Base-by-base conservation (phyloP, 2,113 vertebrate genomes). In the Daphoenositta chrysoptera region DNA sequence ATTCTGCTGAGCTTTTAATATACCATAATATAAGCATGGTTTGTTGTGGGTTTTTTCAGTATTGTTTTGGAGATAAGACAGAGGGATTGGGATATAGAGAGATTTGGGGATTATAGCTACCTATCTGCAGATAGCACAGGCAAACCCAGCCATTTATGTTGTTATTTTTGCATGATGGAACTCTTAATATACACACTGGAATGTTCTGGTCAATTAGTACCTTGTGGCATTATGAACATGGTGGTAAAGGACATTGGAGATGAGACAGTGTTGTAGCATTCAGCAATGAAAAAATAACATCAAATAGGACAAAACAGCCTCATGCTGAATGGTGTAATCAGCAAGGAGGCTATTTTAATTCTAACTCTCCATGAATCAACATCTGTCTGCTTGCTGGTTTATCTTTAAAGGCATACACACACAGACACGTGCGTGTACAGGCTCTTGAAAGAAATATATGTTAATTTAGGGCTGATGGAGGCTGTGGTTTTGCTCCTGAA, bases 281-380 rank as follows among this genome's bases (percentile, higher is more conserved):
- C 88, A 61, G 45, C 88, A 93, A 33, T 39, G 63, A 66, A 89
- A 90, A 95, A 94, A 70, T 84, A 70, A 51, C 10, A 7, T 84
- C 44, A 75, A 78, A 71, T n/a, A 65, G 91, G 31, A 90, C 72
- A 75, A 70, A 95, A 42, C 22, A 44, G 81, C 47, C 69, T 39
- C 20, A 13, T 81, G 77, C 68, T 92, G 86, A 96, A 83, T 89
- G 83, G 76, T 63, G 39, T 78, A 80, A 86, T 90, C 85, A 91
- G 64, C 60, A 87, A 90, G 93, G 23, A 88, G 72, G 80, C 70
- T 89, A 63, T 93, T 95, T 95, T 82, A 80, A 76, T 90, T 91
- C 64, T 66, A 54, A 28, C 47, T 92, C 76, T 83, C 51, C 50
- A 45, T 87, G 73, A 89, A 92, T 91, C 84, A 89, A 78, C 77